Evolutionary conservation across 2,888 invertebrate genomes (phyloP).

Genomic region (Hedychridium roseum): DNA sequence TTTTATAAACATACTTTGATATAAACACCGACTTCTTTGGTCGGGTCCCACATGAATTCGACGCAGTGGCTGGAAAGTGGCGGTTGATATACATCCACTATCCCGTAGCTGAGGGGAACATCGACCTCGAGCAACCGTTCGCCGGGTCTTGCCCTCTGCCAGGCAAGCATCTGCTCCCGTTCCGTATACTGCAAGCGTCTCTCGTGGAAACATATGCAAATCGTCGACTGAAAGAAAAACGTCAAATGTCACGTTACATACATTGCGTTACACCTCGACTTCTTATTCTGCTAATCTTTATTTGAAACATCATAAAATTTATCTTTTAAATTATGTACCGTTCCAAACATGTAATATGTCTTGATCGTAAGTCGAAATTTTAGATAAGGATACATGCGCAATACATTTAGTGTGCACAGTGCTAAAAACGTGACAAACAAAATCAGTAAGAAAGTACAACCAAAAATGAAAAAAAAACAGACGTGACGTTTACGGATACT

Average conservation of each 20-base stretch:
- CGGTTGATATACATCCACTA: constrained; percentile 83
- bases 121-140: constrained; percentile 93
- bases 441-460: background rate
- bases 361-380: too few species aligned
- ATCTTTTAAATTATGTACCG: too few species aligned
- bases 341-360: too few species aligned
- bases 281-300: too few species aligned
- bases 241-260: constrained; percentile 45
- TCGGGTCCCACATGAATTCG: constrained; percentile 94
- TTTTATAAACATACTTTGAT: constrained; percentile 75
- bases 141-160: constrained; percentile 89
- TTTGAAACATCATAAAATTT: too few species aligned
- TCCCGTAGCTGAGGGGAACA: constrained; percentile 91
- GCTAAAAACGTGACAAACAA: background rate
- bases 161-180: constrained; percentile 89
- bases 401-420: too few species aligned
- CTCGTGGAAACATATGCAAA: constrained; percentile 95
- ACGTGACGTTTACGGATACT: too few species aligned
- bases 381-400: too few species aligned
- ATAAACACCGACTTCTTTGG: constrained; percentile 94
- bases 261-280: too few species aligned
- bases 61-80: constrained; percentile 77
- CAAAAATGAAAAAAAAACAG: background rate
- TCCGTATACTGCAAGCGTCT: constrained; percentile 95
- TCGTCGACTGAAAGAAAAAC: constrained; percentile 74